Evolutionary conservation across 2,888 invertebrate genomes (phyloP), one percentile per base, ranked within the genome.

Genomic region (Pantelozetes paolii): DNA sequence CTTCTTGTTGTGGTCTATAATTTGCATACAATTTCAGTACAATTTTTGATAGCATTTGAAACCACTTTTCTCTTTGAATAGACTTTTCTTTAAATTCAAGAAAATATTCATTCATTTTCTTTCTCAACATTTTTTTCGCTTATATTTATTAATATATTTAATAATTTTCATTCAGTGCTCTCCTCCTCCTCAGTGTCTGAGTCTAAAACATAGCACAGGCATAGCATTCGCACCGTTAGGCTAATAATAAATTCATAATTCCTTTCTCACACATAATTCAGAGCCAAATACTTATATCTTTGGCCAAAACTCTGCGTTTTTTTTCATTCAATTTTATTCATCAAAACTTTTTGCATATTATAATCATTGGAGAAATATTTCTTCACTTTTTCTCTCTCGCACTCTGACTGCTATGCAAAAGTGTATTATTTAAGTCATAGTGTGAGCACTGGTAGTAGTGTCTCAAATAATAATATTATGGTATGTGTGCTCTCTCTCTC

Each of bases 241-340:
- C 62, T 62, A 62, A 62, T 62, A 62, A 62, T 62, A 62, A 62
- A 62, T 62, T 62, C 62, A 62, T 62, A 62, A 59, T 62, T 62
- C 62, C 30, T 54, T 26, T 54, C 54, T 54, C 54, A 54, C 54
- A 54, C 26, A 15, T 36, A 45, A 50, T 20, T n/a, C n/a, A 23
- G 5, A 20, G 59, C 59, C 15, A 62, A 62, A 32, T 32, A 32
- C 45, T 62, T 32, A n/a, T 62, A 62, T 62, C 62, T 8, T 30
- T 6, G 13, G 36, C 62, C 30, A n/a, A 54, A 50, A 54, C 11
- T 11, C 54, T 26, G 62, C 62, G 3, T 62, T 62, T 32, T 26
- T 11, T 26, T 54, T 59, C 59, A 28, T n/a, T 62, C 32, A 30
- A 32, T 32, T 30, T 32, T 62, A 18, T 62, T 62, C 62, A 32